These are phyloP conservation scores for Aphodius granarius DNA, from an alignment of 2,888 invertebrate species.

Conservation along the genomic window DNA sequence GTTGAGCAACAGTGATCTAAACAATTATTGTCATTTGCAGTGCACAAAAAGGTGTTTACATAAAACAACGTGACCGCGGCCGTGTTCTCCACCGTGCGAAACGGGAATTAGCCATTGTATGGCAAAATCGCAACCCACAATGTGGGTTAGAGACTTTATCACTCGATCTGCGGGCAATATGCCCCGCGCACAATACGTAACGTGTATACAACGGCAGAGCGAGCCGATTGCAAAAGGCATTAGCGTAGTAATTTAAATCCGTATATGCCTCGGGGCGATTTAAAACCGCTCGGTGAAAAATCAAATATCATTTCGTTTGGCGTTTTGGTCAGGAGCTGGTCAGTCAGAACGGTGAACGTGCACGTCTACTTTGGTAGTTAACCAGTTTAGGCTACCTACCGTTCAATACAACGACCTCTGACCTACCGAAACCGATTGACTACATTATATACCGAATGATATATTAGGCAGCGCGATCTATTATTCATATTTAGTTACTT, in stretches of 20 bases:
- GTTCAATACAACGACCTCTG: slow-evolving; percentile 25
- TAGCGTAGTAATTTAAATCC: not conserved
- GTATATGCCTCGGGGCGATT: not conserved
- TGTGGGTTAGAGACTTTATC: not conserved
- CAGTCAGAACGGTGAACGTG: not conserved
- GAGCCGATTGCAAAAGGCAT: not conserved
- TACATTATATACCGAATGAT: slow-evolving; percentile 22
- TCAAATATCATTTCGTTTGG: not conserved
- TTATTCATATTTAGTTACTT: slow-evolving; percentile 24
- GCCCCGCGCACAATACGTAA: not conserved
- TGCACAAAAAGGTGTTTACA: not conserved
- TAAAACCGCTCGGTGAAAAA: not conserved
- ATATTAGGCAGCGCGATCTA: slow-evolving; percentile 18
- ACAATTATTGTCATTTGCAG: not conserved
- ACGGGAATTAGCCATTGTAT: not conserved
- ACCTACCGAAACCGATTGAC: slow-evolving; percentile 25
- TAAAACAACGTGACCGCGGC: not conserved
- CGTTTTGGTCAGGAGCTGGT: not conserved
- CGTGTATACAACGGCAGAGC: not conserved
- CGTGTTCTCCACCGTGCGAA: not conserved
- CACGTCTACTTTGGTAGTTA: slow-evolving; percentile 4
- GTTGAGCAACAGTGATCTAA: not conserved
- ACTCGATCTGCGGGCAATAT: not conserved
- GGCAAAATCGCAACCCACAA: not conserved
- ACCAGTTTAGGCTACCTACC: slow-evolving; percentile 16